A percentile compares a stretch with the other conserved stretches of the same genome.
These are phyloP conservation scores for Drosophila willistoni DNA, from an alignment of 1,140 invertebrate species.

Conservation along the genomic window DNA sequence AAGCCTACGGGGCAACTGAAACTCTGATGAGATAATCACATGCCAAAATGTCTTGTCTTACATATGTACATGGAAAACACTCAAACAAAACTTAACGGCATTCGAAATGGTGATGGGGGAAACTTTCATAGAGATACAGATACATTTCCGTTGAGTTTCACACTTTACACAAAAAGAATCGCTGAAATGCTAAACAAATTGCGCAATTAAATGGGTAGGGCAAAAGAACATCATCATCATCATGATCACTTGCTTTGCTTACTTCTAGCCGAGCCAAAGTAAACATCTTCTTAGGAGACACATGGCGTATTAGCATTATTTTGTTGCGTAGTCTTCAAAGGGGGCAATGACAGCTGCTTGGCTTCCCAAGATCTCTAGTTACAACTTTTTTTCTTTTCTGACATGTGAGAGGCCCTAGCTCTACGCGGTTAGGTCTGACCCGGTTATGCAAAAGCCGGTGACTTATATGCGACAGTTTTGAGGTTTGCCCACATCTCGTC, in stretches of 20 bases:
- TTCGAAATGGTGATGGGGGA: neutral
- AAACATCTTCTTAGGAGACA: conserved; percentile 7
- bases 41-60: conserved; percentile 63
- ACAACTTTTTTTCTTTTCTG: conserved; percentile 9
- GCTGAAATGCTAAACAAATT: conserved; percentile 57
- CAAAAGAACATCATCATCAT: neutral
- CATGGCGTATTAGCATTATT: conserved; percentile 10
- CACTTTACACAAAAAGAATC: conserved; percentile 47
- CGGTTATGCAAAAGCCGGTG: neutral
- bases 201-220: conserved; percentile 51
- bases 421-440: neutral
- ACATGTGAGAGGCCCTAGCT: neutral
- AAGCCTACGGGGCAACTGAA: conserved; percentile 47
- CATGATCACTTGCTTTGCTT: neutral
- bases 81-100: neutral
- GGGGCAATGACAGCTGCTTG: conserved; percentile 17
- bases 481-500: conserved; percentile 12
- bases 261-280: conserved; percentile 7
- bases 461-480: neutral
- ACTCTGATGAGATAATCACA: conserved; percentile 71
- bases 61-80: conserved; percentile 50
- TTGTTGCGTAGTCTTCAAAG: neutral
- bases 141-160: conserved; percentile 47
- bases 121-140: conserved; percentile 14
- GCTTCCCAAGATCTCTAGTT: conserved; percentile 48